Percentiles rank a stretch among this genome's conserved stretches.
These are phyloP conservation scores for Pterocles gutturalis DNA, from an alignment of 2,113 vertebrate genomes.

Conservation along the genomic window DNA sequence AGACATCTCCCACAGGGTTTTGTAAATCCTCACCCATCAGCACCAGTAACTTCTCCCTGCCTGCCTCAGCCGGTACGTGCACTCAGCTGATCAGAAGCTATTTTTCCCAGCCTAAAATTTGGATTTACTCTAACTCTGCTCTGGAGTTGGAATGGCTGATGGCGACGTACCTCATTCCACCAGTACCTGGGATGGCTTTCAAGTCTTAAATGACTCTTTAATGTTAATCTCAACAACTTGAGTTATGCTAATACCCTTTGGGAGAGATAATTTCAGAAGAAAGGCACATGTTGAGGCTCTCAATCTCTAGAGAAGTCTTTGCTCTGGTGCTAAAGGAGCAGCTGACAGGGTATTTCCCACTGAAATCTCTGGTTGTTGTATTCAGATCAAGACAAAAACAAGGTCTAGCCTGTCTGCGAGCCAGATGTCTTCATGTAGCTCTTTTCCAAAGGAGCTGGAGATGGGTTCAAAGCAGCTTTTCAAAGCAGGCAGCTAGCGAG, in stretches of 20 bases:
- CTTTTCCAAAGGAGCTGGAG: background rate
- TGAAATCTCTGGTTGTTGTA: background rate
- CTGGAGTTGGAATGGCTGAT: accelerated
- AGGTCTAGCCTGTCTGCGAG: background rate
- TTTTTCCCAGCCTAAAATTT: background rate
- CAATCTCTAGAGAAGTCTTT: background rate
- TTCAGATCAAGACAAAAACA: background rate
- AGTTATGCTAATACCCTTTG: background rate
- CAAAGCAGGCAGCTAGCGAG: background rate
- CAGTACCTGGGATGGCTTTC: background rate
- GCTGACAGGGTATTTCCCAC: background rate
- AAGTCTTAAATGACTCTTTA: background rate
- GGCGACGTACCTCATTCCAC: background rate
- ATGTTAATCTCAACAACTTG: background rate
- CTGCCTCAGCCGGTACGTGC: accelerated
- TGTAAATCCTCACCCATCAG: too few relatives aligned
- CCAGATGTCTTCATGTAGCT: background rate
- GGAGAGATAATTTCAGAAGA: background rate
- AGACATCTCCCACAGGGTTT: accelerated
- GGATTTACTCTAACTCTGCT: too few relatives aligned
- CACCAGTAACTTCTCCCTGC: background rate
- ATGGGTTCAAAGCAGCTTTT: background rate
- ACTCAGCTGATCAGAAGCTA: background rate
- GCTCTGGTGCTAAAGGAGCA: background rate
- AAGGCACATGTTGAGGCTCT: background rate